Base-by-base conservation (phyloP, 2,888 invertebrate genomes). In the Watsonalla binaria region DNA sequence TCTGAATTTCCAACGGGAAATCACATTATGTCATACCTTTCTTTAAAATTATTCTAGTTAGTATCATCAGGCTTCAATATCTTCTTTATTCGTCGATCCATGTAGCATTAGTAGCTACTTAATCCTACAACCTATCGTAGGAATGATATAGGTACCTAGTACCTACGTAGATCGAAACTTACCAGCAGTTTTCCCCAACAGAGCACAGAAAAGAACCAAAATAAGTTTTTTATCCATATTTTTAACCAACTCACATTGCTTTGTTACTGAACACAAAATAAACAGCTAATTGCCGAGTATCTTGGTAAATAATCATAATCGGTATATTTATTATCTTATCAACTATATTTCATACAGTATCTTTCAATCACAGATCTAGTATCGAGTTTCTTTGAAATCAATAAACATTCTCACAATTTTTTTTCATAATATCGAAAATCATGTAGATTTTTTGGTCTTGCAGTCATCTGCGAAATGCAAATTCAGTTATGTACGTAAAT, bases 161-260 rank as follows among this genome's bases (percentile, higher is more conserved):
- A n/a, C n/a, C n/a, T n/a, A n/a, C 15, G 7, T 24, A 46, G n/a
- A 13, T 42, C 35, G 9, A 52, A 51, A 75, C 80, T 74, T 73
- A 87, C 87, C 84, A n/a, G 68, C 59, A 52, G 75, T 59, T 60
- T 70, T 68, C 53, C 76, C 74, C 54, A 82, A 13, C 8, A 74
- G 39, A 62, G 63, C 72, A 63, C 70, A 68, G 51, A 86, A 51
- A 50, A 84, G 56, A 53, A 86, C 59, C 45, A 84, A 66, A 54
- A 78, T 53, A 34, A 79, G 57, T 75, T 72, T 74, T 6, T 61
- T 62, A 56, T 72, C 60, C 83, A 84, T 81, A 49, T 52, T 62
- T 51, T 60, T 57, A 52, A 59, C 51, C 61, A 53, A 60, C 53
- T 58, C 56, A 58, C 50, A 57, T 51, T 63, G 51, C 55, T 55